These are phyloP conservation scores for Cydia pomonella DNA, from an alignment of 1,140 invertebrate genomes.

Conservation along the genomic window DNA sequence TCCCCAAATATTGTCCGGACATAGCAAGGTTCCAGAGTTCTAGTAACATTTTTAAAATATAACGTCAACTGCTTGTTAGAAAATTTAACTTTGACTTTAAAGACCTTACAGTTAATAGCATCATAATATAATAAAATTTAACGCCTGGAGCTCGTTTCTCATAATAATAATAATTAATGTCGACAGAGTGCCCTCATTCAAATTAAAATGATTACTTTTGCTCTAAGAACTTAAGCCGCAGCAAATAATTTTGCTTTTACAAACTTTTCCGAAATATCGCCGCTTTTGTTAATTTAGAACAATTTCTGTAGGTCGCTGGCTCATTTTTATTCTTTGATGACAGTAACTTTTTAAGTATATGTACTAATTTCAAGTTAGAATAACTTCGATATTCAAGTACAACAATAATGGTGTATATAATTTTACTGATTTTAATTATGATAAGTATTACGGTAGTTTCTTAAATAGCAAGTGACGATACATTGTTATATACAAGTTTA, in stretches of 20 bases:
- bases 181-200: constrained; percentile 38
- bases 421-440: not conserved
- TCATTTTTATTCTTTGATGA: constrained; percentile 34
- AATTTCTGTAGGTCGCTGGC: constrained; percentile 23
- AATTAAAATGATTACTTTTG: constrained; percentile 42
- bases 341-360: constrained; percentile 29
- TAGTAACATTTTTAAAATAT: too few relatives aligned
- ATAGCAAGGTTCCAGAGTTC: too few relatives aligned
- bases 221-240: constrained; percentile 37
- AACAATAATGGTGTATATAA: not conserved
- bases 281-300: constrained; percentile 38
- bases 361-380: not conserved
- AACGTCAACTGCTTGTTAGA: not conserved
- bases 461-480: too few relatives aligned
- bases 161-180: constrained; percentile 42
- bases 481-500: too few relatives aligned
- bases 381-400: not conserved
- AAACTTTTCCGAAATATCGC: constrained; percentile 38
- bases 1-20: too few relatives aligned
- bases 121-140: constrained; percentile 31
- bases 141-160: constrained; percentile 36
- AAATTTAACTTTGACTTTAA: constrained; percentile 22
- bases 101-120: constrained; percentile 23
- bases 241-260: constrained; percentile 38
- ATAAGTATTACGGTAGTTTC: too few relatives aligned